These are phyloP conservation scores for Neomicropteryx cornuta DNA, from an alignment of 1,140 invertebrate species.

Conservation along the genomic window DNA sequence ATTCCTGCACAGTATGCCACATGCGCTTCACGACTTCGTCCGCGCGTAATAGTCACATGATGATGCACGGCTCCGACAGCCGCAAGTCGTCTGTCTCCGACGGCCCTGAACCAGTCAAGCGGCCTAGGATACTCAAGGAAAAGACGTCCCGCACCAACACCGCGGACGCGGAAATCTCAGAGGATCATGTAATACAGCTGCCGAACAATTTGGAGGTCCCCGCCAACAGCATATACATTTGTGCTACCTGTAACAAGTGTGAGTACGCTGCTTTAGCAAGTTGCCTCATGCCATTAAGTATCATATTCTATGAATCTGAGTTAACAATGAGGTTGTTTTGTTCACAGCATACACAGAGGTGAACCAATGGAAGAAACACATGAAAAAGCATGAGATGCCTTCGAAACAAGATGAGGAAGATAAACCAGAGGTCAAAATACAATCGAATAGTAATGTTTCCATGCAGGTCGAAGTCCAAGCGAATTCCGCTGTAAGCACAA, in stretches of 20 bases:
- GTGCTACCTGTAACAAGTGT: background rate
- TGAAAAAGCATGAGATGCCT: conserved; percentile 27
- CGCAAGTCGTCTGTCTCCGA: background rate
- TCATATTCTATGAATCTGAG: background rate
- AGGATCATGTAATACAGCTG: background rate
- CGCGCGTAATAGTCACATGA: conserved; percentile 35
- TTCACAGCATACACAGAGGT: conserved; percentile 29
- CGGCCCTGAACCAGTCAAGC: background rate
- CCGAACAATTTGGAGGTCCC: background rate
- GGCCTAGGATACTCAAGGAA: background rate
- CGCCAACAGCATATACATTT: too few relatives aligned
- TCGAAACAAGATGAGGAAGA: conserved; percentile 12
- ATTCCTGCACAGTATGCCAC: conserved; percentile 46
- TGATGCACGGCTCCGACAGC: conserved; percentile 32
- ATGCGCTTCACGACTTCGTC: conserved; percentile 37
- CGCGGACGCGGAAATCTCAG: background rate
- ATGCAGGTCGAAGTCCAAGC: conserved; percentile 3
- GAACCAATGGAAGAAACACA: conserved; percentile 32
- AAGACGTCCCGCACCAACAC: background rate
- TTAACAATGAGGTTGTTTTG: background rate
- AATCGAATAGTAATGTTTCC: conserved; percentile 4
- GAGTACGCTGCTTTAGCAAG: background rate
- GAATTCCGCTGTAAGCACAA: conserved; percentile 8
- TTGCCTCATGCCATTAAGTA: background rate
- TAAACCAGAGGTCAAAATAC: background rate